These are phyloP conservation scores for Corvus cornix DNA, from an alignment of 2,113 vertebrate species.

Conservation along the genomic window DNA sequence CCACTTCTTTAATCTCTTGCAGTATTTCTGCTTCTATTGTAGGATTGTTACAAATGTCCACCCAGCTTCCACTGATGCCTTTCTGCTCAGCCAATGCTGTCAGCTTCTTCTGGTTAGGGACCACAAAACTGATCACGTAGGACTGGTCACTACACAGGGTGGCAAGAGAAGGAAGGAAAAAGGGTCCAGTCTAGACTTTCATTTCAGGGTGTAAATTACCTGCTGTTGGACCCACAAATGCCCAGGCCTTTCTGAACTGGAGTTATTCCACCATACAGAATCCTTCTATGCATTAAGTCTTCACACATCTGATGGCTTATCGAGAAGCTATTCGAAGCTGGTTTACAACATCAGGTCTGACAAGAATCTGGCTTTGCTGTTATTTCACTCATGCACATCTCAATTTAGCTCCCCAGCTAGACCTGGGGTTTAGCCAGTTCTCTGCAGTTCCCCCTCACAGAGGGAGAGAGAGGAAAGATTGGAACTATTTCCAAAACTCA, in stretches of 20 bases:
- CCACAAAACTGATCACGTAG: conserved; percentile 96
- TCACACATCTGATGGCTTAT: neutral
- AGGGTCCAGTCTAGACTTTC: neutral
- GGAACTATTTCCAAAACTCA: neutral
- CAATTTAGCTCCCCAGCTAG: neutral
- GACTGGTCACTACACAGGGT: conserved; percentile 85
- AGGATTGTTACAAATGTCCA: conserved; percentile 91
- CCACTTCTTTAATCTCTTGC: conserved; percentile 86
- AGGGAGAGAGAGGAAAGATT: neutral
- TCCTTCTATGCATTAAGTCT: neutral
- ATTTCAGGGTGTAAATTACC: neutral
- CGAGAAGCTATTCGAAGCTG: neutral
- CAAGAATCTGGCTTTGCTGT: neutral
- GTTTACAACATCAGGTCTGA: neutral
- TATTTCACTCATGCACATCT: rapidly evolving
- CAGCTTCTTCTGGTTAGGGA: conserved; percentile 93
- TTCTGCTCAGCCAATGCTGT: conserved; percentile 84
- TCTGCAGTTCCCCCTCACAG: rapidly evolving
- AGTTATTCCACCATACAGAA: neutral
- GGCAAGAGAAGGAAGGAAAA: neutral
- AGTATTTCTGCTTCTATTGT: conserved; percentile 91
- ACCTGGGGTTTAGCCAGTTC: neutral
- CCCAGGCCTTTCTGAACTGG: neutral
- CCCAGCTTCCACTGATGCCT: conserved; percentile 82
- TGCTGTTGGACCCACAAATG: neutral